Base-by-base conservation (phyloP, 2,888 invertebrate genomes). In the Selenia dentaria region DNA sequence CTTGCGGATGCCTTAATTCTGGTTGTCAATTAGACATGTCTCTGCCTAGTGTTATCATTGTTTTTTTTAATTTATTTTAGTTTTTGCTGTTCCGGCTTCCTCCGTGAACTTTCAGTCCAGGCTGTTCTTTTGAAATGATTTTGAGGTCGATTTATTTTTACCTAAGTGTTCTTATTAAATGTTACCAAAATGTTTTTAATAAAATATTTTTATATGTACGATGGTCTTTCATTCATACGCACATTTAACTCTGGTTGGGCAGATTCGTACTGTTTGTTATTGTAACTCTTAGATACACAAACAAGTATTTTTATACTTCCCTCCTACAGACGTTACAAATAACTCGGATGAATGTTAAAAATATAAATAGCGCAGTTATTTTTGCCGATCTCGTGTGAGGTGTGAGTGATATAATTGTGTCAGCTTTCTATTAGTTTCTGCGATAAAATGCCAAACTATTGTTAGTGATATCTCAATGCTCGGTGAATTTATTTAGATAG, bases 121-220 rank as follows among this genome's bases (percentile, higher is more conserved):
- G 91, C 91, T 91, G 91, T 91, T 91, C 91, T 90, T 89, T 90
- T 89, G 71, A 88, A 91, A 91, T 91, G 71, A 91, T 91, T 91
- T 91, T 91, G 86, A 86, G 74, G 91, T 91, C 88, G 87, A 88
- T 91, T 91, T 91, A 91, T 91, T 91, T 90, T 91, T 91, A 91
- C 91, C 91, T 91, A 91, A 91, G 91, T 91, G 91, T 91, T 91
- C 91, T 91, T 91, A 91, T 91, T 91, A 91, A 91, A 91, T 91
- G 91, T 91, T 91, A 91, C 91, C 91, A 91, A 91, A 91, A 91
- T 91, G 91, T 91, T 91, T 91, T 91, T 91, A 91, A 91, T 91
- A 91, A 91, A 91, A 91, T 91, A 91, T 91, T 91, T 91, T 91
- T 91, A 91, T 91, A 91, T 89, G 90, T 91, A 91, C 6, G 48